Base-by-base conservation (phyloP, 2,888 invertebrate genomes). In the Odontocolon sp. region DNA sequence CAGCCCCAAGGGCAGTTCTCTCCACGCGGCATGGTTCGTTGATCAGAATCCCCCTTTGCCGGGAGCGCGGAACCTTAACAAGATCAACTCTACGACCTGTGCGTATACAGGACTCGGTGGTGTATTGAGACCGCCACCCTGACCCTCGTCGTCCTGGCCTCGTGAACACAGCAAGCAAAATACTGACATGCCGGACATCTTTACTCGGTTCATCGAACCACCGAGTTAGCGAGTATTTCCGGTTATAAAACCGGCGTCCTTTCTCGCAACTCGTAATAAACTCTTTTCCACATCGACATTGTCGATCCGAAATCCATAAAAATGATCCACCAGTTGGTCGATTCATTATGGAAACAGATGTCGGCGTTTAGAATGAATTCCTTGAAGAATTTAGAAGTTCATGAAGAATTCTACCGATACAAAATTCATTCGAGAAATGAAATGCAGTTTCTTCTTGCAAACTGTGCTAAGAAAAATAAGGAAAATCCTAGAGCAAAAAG, bases 11-110 rank as follows among this genome's bases (percentile, higher is more conserved):
- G 83, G 82, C 82, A 79, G 78, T 54, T n/a, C n/a, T n/a, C n/a
- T n/a, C n/a, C n/a, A n/a, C n/a, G n/a, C n/a, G n/a, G 78, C 81
- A 87, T 84, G 89, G 84, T 86, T 87, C 84, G 88, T 87, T 87
- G 88, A 84, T 83, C 84, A 83, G 85, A 80, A 85, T 87, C 88
- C 88, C n/a, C 87, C 85, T 86, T 85, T 79, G 75, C 79, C 75
- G 78, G 11, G 57, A 36, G 57, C 64, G 42, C 68, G 33, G 77
- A 59, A 77, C 83, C 81, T 86, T 89, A 89, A 89, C 88, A 87
- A 88, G 89, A 86, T 86, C 85, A 84, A 86, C 86, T 86, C 83
- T 82, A 83, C 84, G 84, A 87, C 84, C 83, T 84, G 84, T 80
- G 77, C 40, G n/a, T n/a, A 77, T 33, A 59, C 59, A 59, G 59